A percentile compares a stretch with the other conserved stretches of the same genome.
phyloP scores from a whole-genome alignment of 2,113 vertebrate species.

The Phalacrocorax brasilianus region DNA sequence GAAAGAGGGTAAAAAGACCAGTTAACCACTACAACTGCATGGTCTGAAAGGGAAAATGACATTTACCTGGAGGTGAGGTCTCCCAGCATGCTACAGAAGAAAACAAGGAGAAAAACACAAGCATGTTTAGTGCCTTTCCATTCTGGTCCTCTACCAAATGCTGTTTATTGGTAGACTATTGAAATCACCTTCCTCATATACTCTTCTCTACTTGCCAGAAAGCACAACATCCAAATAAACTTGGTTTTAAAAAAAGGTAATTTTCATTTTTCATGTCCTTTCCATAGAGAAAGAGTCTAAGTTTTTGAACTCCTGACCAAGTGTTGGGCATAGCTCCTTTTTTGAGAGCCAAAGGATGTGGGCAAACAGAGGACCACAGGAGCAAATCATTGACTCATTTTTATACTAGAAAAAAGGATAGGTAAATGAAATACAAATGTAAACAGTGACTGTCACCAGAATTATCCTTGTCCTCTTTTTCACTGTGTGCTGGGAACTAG shows the following conservation, averaged over 20 bases:
- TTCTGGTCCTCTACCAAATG: not conserved
- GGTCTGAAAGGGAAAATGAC: not conserved
- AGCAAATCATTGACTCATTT: not conserved
- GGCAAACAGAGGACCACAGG: not conserved
- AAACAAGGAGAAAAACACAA: not conserved
- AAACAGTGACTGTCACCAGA: not conserved
- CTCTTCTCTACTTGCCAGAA: not conserved
- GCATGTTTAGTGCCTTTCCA: not conserved
- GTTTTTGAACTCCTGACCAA: not conserved
- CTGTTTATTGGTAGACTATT: not conserved
- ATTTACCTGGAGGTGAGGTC: constrained; percentile 81
- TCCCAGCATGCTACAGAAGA: constrained; percentile 74
- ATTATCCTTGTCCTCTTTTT: not conserved
- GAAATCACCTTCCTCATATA: not conserved
- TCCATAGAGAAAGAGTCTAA: not conserved
- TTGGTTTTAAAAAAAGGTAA: not conserved
- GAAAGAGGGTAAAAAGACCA: not conserved
- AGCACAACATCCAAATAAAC: not conserved
- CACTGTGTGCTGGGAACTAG: not conserved
- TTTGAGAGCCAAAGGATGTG: not conserved
- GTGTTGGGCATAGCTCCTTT: not conserved
- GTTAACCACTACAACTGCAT: not conserved
- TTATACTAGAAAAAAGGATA: not conserved
- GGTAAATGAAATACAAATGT: not conserved
- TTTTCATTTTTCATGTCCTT: not conserved